phyloP scores from a whole-genome alignment of 2,113 vertebrate species.

The Alaudala cheleensis region DNA sequence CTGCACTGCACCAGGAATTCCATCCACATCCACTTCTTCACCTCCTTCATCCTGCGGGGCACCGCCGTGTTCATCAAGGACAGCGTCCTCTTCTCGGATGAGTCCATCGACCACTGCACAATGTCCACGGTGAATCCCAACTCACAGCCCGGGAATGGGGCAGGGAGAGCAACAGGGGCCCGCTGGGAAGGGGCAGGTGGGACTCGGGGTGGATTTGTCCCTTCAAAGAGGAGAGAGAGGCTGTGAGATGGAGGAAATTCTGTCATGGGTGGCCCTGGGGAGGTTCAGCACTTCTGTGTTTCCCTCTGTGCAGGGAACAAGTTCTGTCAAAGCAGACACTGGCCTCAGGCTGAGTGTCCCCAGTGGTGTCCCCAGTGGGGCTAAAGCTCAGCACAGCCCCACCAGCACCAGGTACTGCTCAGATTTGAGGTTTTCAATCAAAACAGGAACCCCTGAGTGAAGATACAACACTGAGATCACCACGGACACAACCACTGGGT shows the following conservation, averaged over 20 bases:
- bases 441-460: not conserved
- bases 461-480: not conserved
- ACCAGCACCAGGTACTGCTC: not conserved
- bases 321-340: not conserved
- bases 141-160: not conserved
- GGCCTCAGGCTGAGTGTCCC: not conserved
- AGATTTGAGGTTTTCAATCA: not conserved
- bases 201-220: not conserved
- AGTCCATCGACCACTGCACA: slow-evolving; percentile 81
- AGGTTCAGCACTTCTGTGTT: not conserved
- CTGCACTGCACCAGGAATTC: slow-evolving; percentile 89
- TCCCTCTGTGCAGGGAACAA: not conserved
- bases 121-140: slow-evolving; percentile 80
- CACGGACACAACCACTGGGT: too few relatives aligned
- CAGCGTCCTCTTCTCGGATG: slow-evolving; percentile 78
- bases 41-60: slow-evolving; percentile 84
- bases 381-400: not conserved
- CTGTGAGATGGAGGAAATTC: not conserved
- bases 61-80: slow-evolving; percentile 85
- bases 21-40: slow-evolving; percentile 89
- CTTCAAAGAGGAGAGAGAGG: not conserved
- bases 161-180: not conserved
- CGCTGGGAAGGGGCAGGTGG: not conserved
- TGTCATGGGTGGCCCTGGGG: not conserved
- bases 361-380: not conserved